Base-by-base conservation (phyloP, 2,888 invertebrate genomes). In the Auanema freiburgensis region DNA sequence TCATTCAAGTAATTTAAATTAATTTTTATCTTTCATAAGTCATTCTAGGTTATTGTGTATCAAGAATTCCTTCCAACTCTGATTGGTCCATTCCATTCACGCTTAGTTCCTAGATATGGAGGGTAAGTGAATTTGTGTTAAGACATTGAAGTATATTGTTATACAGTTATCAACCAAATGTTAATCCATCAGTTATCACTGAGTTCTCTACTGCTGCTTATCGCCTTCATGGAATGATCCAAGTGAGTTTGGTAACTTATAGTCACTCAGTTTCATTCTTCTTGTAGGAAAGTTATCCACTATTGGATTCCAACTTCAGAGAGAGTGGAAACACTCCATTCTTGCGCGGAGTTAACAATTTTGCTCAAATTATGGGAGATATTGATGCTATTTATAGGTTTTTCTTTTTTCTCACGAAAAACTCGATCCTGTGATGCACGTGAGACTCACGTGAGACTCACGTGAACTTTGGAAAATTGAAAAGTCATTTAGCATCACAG, bases 141-240 rank as follows among this genome's bases (percentile, higher is more conserved):
- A 49, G 1, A 11, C 12, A 54, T 14, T 18, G 24, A 16, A n/a
- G n/a, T n/a, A 55, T 25, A 12, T 40, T 16, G 24, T 23, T 25
- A 44, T 66, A 12, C 60, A 72, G 72, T 33, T 98, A 98, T 84
- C 86, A 96, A 84, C 88, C 91, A 0, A 87, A 88, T 49, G 74
- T 92, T 0, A 90, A 97, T 83, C 91, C 96, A 0, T 89, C 91
- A 1, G 90, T 98, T 73, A 89, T 93, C 1, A 97, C 96, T 83
- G 94, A 92, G 43, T 98, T 98, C 84, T 93, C 97, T 0, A 94
- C 96, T 0, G 96, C 95, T 12, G 97, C 96, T 0, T 87, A 96
- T 57, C 88, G 86, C 64, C 96, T 98, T 0, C 98, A 98, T 85
- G 91, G 95, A 0, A 87, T 98, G 67, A 94, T 99, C 58, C 95